Conservation (phyloP, 2,797 vertebrate species). For the Fringilla coelebs region DNA sequence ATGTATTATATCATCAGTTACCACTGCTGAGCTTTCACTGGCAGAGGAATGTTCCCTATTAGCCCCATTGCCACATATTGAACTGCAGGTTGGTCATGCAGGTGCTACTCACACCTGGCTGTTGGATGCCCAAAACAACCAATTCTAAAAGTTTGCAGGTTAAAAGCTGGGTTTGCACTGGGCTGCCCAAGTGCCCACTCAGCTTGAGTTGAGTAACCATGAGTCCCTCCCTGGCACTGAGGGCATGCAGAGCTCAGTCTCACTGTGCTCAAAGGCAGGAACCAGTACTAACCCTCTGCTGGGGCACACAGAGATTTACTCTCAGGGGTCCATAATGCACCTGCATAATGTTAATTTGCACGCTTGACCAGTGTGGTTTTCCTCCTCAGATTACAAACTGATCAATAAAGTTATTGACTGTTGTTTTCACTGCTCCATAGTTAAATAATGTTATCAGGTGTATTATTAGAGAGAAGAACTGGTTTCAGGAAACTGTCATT, state of each 20-base stretch:
- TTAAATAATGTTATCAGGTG: not conserved
- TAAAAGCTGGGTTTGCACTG: not conserved
- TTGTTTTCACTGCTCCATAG: not conserved
- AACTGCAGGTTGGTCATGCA: not conserved
- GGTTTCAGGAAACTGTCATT: slow-evolving; percentile 5
- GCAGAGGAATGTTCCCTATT: not conserved
- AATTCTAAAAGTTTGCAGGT: not conserved
- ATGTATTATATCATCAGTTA: not conserved
- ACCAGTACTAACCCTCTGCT: not conserved
- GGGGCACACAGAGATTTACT: not conserved
- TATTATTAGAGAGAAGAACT: not conserved
- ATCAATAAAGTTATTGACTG: not conserved
- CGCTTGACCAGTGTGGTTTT: not conserved
- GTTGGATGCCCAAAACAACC: not conserved
- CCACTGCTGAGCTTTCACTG: not conserved
- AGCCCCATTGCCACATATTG: not conserved
- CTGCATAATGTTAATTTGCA: not conserved
- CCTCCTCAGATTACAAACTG: not conserved
- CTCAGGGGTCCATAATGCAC: not conserved
- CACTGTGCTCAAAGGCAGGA: not conserved
- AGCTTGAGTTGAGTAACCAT: not conserved
- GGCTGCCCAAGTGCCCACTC: not conserved
- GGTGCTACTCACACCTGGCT: not conserved
- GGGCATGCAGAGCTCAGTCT: not conserved
- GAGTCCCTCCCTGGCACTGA: not conserved